Base-by-base conservation (phyloP, 2,113 vertebrate species). In the Syrmaticus mikado region DNA sequence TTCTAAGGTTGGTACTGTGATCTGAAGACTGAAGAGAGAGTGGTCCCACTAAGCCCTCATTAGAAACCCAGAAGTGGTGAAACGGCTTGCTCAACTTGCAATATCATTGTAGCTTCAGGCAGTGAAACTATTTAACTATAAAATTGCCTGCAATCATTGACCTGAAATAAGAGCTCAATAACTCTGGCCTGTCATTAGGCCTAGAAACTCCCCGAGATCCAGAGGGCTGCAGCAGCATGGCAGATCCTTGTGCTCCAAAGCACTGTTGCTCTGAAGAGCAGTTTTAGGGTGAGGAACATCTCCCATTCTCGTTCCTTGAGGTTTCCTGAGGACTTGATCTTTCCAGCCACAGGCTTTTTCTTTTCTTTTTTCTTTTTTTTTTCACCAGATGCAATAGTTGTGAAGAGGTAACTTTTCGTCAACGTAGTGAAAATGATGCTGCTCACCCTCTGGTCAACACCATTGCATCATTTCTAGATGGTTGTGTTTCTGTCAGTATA, bases 161-260 rank as follows among this genome's bases (percentile, higher is more conserved):
- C 25, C 38, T 89, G 82, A 93, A 92, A 75, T 18, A 40, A 84
- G 21, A 4, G 18, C 57, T 84, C 46, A 52, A 10, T 91, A 75
- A 66, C 38, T 75, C 13, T 75, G 20, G 5, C 40, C 40, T 13
- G 75, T 83, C 67, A 30, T 64, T 48, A 80, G 48, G 53, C 11
- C 45, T 66, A 79, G 64, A 66, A 90, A 68, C 20, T 82, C 16
- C 34, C 38, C 0, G 0, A 34, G 57, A 40, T 36, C 57, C 50
- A 1, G 0, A 0, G 2, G 36, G 36, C 43, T 15, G 36, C 36
- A 45, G 58, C 17, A 82, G 57, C 40, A 64, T 3, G 2, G 30
- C 62, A 84, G 77, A 85, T 28, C 64, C 32, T 75, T 1, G 2
- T 2, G 4, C 48, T 82, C 36, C 0, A 0, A 46, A 48, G 53